Evolutionary conservation across 1,140 invertebrate species (phyloP).

Genomic region (Heliconius himera): DNA sequence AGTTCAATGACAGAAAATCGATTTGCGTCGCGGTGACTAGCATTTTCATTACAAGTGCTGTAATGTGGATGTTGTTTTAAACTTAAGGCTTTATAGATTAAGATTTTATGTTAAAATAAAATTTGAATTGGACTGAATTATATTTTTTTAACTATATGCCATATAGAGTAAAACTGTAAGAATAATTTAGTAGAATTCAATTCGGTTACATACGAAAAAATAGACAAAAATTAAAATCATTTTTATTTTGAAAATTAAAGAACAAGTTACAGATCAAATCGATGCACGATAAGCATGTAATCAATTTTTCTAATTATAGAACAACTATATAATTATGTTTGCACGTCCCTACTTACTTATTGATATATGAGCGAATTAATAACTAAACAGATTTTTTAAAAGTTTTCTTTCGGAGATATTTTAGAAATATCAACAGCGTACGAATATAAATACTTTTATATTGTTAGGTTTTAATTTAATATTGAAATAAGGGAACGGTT

Average conservation of each 20-base stretch:
- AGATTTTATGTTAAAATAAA: too few species aligned
- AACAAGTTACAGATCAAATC: neutral
- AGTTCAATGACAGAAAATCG: conserved; percentile 24
- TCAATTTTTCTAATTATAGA: neutral
- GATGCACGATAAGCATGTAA: neutral
- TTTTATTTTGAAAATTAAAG: too few species aligned
- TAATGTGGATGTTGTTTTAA: neutral
- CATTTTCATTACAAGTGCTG: neutral
- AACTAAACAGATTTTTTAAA: neutral
- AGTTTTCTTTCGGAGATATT: neutral
- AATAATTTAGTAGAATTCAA: too few species aligned
- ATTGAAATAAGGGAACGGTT: neutral
- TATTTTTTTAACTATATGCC: too few species aligned
- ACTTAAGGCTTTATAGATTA: too few species aligned
- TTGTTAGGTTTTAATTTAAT: neutral
- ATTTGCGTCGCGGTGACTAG: conserved; percentile 12
- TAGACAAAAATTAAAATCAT: too few species aligned
- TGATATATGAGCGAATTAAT: neutral
- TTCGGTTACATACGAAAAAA: too few species aligned
- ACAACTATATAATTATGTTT: neutral
- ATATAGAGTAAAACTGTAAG: too few species aligned
- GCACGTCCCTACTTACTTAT: neutral
- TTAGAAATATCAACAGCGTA: neutral
- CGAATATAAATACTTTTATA: neutral
- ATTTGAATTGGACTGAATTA: too few species aligned